These are phyloP conservation scores for Aythya baeri DNA, from an alignment of 2,113 vertebrate species.

Conservation along the genomic window DNA sequence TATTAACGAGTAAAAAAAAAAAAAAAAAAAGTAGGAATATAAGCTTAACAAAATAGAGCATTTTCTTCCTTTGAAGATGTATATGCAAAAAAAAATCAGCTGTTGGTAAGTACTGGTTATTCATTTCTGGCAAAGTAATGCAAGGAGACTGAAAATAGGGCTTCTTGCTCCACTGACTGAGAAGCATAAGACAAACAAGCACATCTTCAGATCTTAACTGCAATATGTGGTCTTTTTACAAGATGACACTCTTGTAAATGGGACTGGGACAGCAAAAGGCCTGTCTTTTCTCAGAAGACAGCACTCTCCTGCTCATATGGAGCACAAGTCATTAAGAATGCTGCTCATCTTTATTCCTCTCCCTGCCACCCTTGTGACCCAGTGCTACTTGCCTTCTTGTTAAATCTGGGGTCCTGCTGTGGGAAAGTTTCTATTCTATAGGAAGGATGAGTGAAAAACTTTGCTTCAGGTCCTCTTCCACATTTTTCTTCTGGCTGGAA, in stretches of 20 bases:
- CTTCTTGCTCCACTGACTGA: neutral
- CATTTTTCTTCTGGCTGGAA: neutral
- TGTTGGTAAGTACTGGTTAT: neutral
- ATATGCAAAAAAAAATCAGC: conserved; percentile 64
- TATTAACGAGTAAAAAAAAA: conserved; percentile 57
- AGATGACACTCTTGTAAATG: neutral
- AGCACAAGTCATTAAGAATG: neutral
- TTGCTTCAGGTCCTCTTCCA: neutral
- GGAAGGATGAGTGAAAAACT: neutral
- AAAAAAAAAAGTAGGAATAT: conserved; percentile 21
- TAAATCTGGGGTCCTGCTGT: neutral
- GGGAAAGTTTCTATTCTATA: neutral
- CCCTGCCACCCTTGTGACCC: neutral
- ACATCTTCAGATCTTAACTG: neutral
- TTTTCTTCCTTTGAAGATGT: conserved; percentile 53
- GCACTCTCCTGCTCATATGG: neutral
- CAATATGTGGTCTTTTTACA: neutral
- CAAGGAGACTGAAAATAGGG: neutral
- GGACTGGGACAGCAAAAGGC: neutral
- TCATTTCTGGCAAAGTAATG: neutral
- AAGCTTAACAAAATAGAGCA: conserved; percentile 8
- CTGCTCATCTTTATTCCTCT: neutral
- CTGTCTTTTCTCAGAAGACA: neutral
- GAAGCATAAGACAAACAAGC: neutral
- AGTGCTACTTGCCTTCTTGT: neutral